Base-by-base conservation (phyloP, 1,140 invertebrate species). In the Drosophila tani region DNA sequence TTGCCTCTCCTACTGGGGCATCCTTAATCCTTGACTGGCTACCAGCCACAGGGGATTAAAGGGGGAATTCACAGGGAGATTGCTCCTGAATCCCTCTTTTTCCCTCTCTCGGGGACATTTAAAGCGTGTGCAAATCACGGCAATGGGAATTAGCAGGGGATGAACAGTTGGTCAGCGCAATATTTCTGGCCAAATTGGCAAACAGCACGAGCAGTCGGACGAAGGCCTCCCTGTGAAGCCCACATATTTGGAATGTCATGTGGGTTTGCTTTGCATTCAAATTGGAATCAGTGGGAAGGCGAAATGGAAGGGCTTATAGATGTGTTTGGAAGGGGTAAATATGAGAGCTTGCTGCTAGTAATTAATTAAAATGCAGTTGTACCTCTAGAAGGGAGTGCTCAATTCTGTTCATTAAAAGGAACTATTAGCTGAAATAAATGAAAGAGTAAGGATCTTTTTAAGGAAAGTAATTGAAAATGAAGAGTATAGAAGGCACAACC, bases 41-140 rank as follows among this genome's bases (percentile, higher is more conserved):
- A 29, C 41, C 50, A 49, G 27, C 35, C 68, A 53, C 58, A 75
- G 35, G 35, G 68, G n/a, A 29, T 29, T 24, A 24, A 55, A 41
- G 32, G 51, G 50, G 29, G 17, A 38, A 70, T 74, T 29, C 57
- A 14, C 55, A 15, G 40, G 43, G 43, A 67, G 66, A 9, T 24
- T 14, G 15, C 8, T 32, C 27, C 46, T 40, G 19, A 2, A n/a
- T 60, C 14, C 11, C n/a, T 7, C 6, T 19, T 5, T 6, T 29
- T 17, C 29, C 29, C 21, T n/a, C 60, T 60, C 35, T 55, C 24
- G 47, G 63, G 65, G 74, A 53, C 58, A 64, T 78, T 64, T 70
- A 62, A 64, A 53, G 73, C 59, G 53, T 79, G 69, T 70, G 65
- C 75, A 70, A 78, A 78, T 77, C 74, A 77, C 57, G 56, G 60